Percentiles rank a stretch among this genome's conserved stretches.
Evolutionary conservation across 2,113 vertebrate genomes (phyloP).

Genomic region (Dascyllus trimaculatus): DNA sequence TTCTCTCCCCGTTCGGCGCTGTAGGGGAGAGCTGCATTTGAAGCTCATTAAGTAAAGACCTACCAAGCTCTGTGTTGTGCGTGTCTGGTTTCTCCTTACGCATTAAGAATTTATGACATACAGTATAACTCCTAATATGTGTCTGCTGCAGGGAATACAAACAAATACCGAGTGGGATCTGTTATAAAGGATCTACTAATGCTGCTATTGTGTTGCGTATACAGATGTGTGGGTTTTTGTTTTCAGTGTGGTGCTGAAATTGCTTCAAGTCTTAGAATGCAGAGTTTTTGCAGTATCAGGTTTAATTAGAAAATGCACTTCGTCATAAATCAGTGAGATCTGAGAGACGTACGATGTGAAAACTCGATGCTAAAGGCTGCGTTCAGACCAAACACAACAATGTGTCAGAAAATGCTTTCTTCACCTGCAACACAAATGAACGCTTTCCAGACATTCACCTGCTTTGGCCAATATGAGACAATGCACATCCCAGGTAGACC

Average conservation of each 20-base stretch:
- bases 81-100: conserved; percentile 87
- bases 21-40: conserved; percentile 79
- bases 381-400: neutral
- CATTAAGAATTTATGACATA: conserved; percentile 89
- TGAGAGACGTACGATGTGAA: neutral
- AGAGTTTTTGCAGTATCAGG: neutral
- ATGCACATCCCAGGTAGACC: too few relatives aligned
- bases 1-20: conserved; percentile 61
- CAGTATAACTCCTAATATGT: conserved; percentile 45
- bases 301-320: neutral
- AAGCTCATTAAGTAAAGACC: conserved; percentile 90
- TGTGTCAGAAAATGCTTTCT: neutral
- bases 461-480: too few relatives aligned
- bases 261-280: neutral
- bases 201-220: neutral
- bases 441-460: too few relatives aligned
- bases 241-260: neutral
- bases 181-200: conserved; percentile 7
- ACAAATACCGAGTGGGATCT: conserved; percentile 6
- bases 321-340: neutral
- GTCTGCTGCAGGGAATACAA: conserved; percentile 75
- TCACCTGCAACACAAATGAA: too few relatives aligned
- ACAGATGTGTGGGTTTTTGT: neutral
- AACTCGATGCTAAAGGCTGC: neutral
- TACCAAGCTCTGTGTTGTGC: conserved; percentile 74